Evolutionary conservation across 2,888 invertebrate genomes (phyloP).

Genomic region (Cyclophora punctaria): DNA sequence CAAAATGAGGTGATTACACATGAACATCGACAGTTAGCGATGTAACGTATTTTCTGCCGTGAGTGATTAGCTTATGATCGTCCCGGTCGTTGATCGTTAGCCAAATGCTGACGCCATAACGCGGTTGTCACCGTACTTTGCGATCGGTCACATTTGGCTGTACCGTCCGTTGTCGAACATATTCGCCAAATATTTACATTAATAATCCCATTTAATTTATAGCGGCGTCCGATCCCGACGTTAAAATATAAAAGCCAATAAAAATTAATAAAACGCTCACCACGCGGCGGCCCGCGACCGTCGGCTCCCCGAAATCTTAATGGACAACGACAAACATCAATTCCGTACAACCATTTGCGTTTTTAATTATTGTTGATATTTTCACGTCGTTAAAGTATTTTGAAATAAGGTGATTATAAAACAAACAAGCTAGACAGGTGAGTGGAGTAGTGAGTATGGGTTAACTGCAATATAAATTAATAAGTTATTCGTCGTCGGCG

Average conservation of each 20-base stretch:
- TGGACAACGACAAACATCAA: conserved; percentile 56
- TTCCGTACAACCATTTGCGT: conserved; percentile 52
- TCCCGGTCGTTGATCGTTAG: conserved; percentile 24
- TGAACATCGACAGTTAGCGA: conserved; percentile 19
- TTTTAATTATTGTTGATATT: conserved; percentile 70
- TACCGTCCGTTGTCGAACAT: conserved; percentile 10
- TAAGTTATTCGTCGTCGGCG: conserved; percentile 58
- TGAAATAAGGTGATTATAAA: conserved; percentile 58
- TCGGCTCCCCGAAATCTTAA: conserved; percentile 28
- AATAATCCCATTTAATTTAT: conserved; percentile 40
- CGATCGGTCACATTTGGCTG: conserved; percentile 12
- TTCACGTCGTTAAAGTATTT: conserved; percentile 67
- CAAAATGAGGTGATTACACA: conserved; percentile 31
- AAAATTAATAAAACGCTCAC: conserved; percentile 61
- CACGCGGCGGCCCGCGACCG: conserved; percentile 24
- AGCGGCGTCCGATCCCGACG: conserved; percentile 23
- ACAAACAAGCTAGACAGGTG: conserved; percentile 69
- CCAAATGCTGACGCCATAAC: conserved; percentile 37
- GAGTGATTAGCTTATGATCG: conserved; percentile 18
- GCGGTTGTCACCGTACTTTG: conserved; percentile 29
- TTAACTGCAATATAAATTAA: conserved; percentile 68
- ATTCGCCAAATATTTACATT: conserved; percentile 34
- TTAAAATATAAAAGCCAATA: conserved; percentile 41
- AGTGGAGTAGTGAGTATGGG: conserved; percentile 55
- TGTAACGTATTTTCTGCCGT: conserved; percentile 28